A percentile compares a stretch with the other conserved stretches of the same genome.
phyloP scores from a whole-genome alignment of 2,797 vertebrate species.

The Selene dorsalis region DNA sequence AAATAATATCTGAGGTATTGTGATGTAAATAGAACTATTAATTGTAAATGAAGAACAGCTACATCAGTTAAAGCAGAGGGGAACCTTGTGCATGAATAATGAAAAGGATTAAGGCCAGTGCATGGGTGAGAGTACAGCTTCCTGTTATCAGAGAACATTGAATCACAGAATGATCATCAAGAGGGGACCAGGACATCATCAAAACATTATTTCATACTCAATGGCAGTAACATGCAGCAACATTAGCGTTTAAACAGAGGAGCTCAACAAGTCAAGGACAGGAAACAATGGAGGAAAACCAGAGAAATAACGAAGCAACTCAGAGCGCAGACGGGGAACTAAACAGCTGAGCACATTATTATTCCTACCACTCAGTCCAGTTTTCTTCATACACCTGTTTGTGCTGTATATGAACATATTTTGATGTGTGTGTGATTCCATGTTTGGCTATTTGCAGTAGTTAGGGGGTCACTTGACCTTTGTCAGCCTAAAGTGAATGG shows the following conservation, averaged over 20 bases:
- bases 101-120: constrained; percentile 58
- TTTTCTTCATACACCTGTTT: constrained; percentile 8
- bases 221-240: constrained; percentile 20
- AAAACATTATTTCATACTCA: constrained; percentile 29
- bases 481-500: constrained; percentile 39
- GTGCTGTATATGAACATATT: neutral
- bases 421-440: neutral
- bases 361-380: neutral
- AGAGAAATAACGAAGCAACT: constrained; percentile 58
- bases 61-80: constrained; percentile 26
- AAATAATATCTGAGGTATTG: neutral
- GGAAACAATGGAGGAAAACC: constrained; percentile 23
- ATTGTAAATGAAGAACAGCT: constrained; percentile 18
- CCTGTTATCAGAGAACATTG: constrained; percentile 37
- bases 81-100: constrained; percentile 46
- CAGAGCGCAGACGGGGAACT: constrained; percentile 40
- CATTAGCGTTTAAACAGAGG: constrained; percentile 53
- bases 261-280: constrained; percentile 51
- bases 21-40: constrained; percentile 43
- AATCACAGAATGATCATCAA: constrained; percentile 52
- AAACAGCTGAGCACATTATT: constrained; percentile 36
- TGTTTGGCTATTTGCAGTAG: neutral
- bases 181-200: constrained; percentile 41
- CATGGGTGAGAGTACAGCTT: constrained; percentile 37
- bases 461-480: constrained; percentile 46